phyloP scores from a whole-genome alignment of 2,113 vertebrate species.

The Mola mola region DNA sequence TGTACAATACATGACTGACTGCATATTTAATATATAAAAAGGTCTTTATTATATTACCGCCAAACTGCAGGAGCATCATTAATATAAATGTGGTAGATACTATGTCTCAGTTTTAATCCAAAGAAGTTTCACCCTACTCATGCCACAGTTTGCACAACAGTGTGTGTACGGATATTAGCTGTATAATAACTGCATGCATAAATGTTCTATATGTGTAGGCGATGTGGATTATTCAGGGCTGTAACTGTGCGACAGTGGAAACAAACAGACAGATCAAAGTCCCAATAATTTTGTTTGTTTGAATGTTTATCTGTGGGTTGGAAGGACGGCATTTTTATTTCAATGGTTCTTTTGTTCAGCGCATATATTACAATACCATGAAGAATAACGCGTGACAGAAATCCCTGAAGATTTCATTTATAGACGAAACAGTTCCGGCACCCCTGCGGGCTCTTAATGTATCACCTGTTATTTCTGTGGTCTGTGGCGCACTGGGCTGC shows the following conservation, averaged over 20 bases:
- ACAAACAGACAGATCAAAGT: conserved; percentile 50
- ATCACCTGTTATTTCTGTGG: conserved; percentile 7
- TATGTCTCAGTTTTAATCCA: too few species aligned
- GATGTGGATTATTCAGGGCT: conserved; percentile 53
- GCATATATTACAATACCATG: conserved; percentile 19
- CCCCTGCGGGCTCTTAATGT: conserved; percentile 2
- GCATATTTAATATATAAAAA: too few species aligned
- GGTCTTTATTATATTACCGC: too few species aligned
- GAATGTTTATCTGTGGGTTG: conserved; percentile 1
- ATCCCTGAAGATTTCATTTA: conserved; percentile 52
- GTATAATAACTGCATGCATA: conserved; percentile 38
- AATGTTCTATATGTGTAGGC: conserved; percentile 39
- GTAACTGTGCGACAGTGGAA: conserved; percentile 14
- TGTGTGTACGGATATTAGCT: conserved; percentile 23
- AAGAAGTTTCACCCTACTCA: background rate
- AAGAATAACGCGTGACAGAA: conserved; percentile 66
- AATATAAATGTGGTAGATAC: background rate
- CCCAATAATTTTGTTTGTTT: conserved; percentile 47
- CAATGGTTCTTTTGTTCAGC: conserved; percentile 56
- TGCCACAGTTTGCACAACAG: conserved; percentile 13
- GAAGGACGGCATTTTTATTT: conserved; percentile 24
- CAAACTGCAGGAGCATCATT: too few species aligned
- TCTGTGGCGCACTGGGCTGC: conserved; percentile 10
- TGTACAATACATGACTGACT: background rate
- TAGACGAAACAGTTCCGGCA: conserved; percentile 26